Evolutionary conservation across 2,113 vertebrate genomes (phyloP).

Genomic region (Cygnus atratus): DNA sequence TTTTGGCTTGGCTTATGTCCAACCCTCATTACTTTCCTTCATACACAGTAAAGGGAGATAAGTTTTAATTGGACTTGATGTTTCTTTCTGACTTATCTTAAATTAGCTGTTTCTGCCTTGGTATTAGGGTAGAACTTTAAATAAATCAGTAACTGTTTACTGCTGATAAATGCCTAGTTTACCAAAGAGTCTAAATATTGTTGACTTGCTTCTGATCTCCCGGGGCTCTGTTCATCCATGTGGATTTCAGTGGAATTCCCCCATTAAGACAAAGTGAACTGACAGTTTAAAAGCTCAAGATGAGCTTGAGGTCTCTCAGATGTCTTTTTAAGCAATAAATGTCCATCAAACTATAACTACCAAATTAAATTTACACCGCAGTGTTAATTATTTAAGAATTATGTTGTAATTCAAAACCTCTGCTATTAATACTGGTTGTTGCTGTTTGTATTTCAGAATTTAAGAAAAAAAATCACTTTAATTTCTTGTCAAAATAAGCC

Average conservation of each 20-base stretch:
- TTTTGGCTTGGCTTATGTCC: slow-evolving; percentile 24
- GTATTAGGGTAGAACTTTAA: slow-evolving; percentile 2
- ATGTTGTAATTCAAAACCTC: background rate
- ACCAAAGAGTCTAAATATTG: slow-evolving; percentile 47
- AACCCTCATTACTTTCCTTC: slow-evolving; percentile 23
- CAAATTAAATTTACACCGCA: background rate
- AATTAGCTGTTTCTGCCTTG: slow-evolving; percentile 46
- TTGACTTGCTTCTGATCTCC: slow-evolving; percentile 47
- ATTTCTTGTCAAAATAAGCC: background rate
- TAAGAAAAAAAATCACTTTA: background rate
- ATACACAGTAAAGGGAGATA: background rate
- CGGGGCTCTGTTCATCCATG: background rate
- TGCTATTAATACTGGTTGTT: background rate
- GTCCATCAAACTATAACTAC: background rate
- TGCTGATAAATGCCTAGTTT: slow-evolving; percentile 50
- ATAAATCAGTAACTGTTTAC: slow-evolving; percentile 34
- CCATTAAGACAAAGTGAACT: background rate
- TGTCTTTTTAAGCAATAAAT: background rate
- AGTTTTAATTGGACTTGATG: slow-evolving; percentile 43
- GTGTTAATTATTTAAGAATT: background rate
- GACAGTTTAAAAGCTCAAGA: slow-evolving; percentile 29
- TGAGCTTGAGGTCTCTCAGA: slow-evolving; percentile 11
- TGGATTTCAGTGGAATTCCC: slow-evolving; percentile 52
- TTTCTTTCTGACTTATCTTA: slow-evolving; percentile 12
- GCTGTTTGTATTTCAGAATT: background rate